Evolutionary conservation across 2,888 invertebrate genomes (phyloP).

Genomic region (Lasiommata megera): DNA sequence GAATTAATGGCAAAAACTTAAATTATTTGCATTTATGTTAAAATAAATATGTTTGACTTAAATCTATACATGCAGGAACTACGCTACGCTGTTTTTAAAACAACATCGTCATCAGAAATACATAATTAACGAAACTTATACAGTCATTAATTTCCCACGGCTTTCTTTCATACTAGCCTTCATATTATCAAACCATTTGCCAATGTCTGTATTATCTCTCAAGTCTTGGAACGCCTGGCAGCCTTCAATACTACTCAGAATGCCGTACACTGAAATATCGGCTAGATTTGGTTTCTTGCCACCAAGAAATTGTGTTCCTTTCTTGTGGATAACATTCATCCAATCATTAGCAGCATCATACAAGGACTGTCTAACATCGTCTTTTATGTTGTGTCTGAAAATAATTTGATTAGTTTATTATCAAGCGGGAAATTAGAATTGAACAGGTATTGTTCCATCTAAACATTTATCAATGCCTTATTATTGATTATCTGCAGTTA

Average conservation of each 20-base stretch:
- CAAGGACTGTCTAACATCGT: constrained; percentile 93
- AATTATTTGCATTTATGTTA: neutral
- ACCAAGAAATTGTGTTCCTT: constrained; percentile 90
- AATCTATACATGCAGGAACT: constrained; percentile 1
- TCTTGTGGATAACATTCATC: constrained; percentile 85
- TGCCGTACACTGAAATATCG: constrained; percentile 95
- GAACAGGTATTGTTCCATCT: too few species aligned
- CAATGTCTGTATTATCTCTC: constrained; percentile 86
- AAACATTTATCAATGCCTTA: too few species aligned
- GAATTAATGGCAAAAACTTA: neutral
- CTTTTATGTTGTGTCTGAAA: constrained; percentile 88
- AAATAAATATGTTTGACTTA: constrained; percentile 3
- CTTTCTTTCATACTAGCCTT: constrained; percentile 83
- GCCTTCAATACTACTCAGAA: constrained; percentile 95
- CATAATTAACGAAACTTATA: neutral
- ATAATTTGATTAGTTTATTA: neutral
- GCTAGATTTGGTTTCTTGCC: constrained; percentile 94
- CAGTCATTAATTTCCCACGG: constrained; percentile 71
- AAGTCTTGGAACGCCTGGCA: constrained; percentile 94
- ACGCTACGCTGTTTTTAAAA: too few species aligned
- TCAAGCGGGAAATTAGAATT: too few species aligned
- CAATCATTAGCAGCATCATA: constrained; percentile 94
- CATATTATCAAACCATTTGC: constrained; percentile 89
- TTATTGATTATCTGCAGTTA: too few species aligned
- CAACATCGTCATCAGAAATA: too few species aligned